phyloP scores from a whole-genome alignment of 1,140 invertebrate genomes.

The Laupala kohalensis region DNA sequence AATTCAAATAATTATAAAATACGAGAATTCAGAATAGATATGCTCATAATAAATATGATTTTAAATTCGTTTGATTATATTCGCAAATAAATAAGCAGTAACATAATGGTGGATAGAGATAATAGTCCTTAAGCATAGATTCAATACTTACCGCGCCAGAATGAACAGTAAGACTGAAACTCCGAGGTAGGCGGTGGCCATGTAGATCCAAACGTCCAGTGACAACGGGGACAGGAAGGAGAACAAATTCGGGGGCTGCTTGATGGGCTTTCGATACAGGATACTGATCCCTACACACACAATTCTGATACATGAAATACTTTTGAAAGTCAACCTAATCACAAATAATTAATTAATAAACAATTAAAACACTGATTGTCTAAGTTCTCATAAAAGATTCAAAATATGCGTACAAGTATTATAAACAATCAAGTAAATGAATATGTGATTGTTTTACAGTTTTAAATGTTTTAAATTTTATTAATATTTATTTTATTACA shows the following conservation, averaged over 20 bases:
- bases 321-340: no score
- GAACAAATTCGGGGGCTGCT: slow-evolving; percentile 82
- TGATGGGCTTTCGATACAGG: slow-evolving; percentile 80
- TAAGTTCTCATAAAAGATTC: no score
- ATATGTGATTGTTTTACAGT: no score
- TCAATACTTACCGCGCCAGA: slow-evolving; percentile 57
- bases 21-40: no score
- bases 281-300: slow-evolving; percentile 60
- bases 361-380: no score
- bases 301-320: not conserved
- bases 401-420: no score
- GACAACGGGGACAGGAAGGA: slow-evolving; percentile 89
- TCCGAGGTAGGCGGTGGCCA: slow-evolving; percentile 84
- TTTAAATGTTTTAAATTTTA: no score
- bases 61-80: not conserved
- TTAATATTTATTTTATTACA: no score
- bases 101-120: not conserved
- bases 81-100: not conserved
- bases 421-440: no score
- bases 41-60: not conserved
- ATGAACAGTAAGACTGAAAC: slow-evolving; percentile 89
- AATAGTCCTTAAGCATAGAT: not conserved
- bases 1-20: no score
- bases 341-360: no score
- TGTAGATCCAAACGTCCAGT: slow-evolving; percentile 91